phyloP scores from a whole-genome alignment of 2,888 invertebrate genomes.

The Catonia carolina region DNA sequence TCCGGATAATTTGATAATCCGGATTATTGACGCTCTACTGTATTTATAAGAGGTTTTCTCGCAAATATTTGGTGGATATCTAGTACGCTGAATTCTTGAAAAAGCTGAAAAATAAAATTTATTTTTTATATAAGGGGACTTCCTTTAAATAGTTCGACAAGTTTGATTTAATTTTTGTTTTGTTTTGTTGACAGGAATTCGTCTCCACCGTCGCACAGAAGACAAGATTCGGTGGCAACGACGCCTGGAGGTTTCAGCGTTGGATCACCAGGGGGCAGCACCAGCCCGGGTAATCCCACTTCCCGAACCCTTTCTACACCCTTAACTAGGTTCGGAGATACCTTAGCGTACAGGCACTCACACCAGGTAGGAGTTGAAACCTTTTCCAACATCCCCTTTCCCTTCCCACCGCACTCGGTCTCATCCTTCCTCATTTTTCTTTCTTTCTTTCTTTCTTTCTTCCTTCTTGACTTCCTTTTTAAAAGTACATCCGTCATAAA shows the following conservation, averaged over 20 bases:
- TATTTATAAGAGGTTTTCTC: too few relatives aligned
- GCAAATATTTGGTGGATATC: too few relatives aligned
- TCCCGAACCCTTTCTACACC: slow-evolving; percentile 37
- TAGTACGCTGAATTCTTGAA: too few relatives aligned
- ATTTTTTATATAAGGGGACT: slow-evolving; percentile 13
- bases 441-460: neutral
- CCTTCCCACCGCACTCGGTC: neutral
- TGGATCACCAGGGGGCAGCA: slow-evolving; percentile 40
- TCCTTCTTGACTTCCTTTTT: neutral
- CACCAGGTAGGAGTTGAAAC: slow-evolving; percentile 27
- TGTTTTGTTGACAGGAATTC: slow-evolving; percentile 36
- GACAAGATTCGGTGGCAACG: slow-evolving; percentile 26
- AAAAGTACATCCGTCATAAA: too few relatives aligned
- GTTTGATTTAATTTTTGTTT: slow-evolving; percentile 37
- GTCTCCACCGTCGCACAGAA: slow-evolving; percentile 33
- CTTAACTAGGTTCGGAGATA: slow-evolving; percentile 35
- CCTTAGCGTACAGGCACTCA: slow-evolving; percentile 29
- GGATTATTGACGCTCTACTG: too few relatives aligned
- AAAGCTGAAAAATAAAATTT: too few relatives aligned
- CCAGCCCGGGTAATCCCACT: slow-evolving; percentile 41
- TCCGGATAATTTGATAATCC: too few relatives aligned
- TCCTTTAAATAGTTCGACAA: slow-evolving; percentile 35
- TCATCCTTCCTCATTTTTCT: neutral
- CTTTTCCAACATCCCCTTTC: neutral
- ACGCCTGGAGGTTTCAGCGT: slow-evolving; percentile 24